Evolutionary conservation across 2,888 invertebrate genomes (phyloP).

Genomic region (Acrocyrtus sp.): DNA sequence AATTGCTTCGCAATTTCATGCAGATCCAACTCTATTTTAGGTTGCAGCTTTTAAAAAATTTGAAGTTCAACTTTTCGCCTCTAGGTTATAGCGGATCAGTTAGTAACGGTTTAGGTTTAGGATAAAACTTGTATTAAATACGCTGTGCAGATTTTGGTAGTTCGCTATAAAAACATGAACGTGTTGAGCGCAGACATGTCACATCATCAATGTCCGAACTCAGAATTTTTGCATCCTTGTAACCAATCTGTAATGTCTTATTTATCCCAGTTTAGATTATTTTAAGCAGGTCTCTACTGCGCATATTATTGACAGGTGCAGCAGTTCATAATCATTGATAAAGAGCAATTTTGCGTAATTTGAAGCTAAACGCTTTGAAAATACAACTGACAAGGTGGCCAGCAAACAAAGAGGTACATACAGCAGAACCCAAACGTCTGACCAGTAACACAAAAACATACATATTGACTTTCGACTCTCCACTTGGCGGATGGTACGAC

Average conservation of each 20-base stretch:
- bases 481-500: constrained; percentile 22
- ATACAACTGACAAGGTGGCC: neutral
- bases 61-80: too few species aligned
- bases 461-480: neutral
- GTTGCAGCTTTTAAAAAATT: too few species aligned
- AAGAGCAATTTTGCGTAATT: neutral
- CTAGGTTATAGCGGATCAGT: too few species aligned
- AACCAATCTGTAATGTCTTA: neutral
- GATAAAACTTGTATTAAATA: neutral
- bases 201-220: too few species aligned
- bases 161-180: too few species aligned
- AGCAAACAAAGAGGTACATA: neutral
- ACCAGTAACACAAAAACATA: neutral
- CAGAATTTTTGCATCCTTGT: constrained; percentile 3
- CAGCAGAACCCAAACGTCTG: too few species aligned
- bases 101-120: too few species aligned
- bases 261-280: neutral
- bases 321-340: neutral
- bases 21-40: too few species aligned
- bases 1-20: too few species aligned
- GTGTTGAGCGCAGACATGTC: too few species aligned
- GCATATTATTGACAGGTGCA: neutral
- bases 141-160: too few species aligned
- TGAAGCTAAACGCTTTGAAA: neutral
- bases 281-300: neutral